Evolutionary conservation across 2,113 vertebrate genomes (phyloP), one percentile per base, ranked within the genome.

Genomic region (Ciconia boyciana): DNA sequence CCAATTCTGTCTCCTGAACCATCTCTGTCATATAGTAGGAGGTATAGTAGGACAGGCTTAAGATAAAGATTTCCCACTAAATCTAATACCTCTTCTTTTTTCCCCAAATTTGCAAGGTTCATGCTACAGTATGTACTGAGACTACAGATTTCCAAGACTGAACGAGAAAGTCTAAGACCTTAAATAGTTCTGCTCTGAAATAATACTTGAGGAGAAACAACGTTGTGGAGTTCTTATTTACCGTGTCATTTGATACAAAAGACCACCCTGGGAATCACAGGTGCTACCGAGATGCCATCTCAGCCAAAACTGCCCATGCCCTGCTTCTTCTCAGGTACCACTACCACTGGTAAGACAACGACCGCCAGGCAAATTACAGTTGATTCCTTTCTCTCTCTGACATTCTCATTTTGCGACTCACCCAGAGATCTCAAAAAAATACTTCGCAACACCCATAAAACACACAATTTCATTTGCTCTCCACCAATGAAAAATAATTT

Each of bases 121-220:
- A 16, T 1, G 2, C 20, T 36, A 10, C 12, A 17, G 14, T 6
- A 68, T 0, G 0, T 16, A 55, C 4, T 7, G 8, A 43, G 5
- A 85, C 1, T 0, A 66, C 4, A 46, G 20, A 52, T 24, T 66
- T 76, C 31, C 22, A 43, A 92, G 14, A 58, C 52, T 7, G 20
- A 62, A 93, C 1, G 2, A 76, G 7, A 24, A 60, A 76, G 14
- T 17, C 11, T 39, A 39, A 19, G 2, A n/a, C 49, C 12, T 32
- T 25, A 10, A 13, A 1, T 7, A 62, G 12, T 7, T 41, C 49
- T 29, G 17, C 11, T 55, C 52, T 5, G 8, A 68, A 82, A 54
- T 3, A 79, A 49, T 1, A 76, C 22, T 48, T 12, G 4, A 78
- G 13, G 34, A 44, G 10, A 74, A 62, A 24, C 15, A 57, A 11